A percentile compares a stretch with the other conserved stretches of the same genome.
Evolutionary conservation across 2,797 vertebrate species (phyloP).

Genomic region (Peromyscus eremicus): DNA sequence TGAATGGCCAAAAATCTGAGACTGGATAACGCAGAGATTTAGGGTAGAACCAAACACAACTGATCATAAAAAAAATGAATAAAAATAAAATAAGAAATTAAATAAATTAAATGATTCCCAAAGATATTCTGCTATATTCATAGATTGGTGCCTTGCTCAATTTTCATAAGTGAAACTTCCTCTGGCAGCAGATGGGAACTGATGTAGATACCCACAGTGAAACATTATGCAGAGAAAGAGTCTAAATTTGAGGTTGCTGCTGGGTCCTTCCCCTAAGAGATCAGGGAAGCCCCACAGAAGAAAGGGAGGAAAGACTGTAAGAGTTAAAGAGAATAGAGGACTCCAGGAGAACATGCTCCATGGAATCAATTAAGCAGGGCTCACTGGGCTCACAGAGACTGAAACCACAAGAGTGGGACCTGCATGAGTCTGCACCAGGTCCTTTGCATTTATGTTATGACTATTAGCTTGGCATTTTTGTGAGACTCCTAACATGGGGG

Average conservation of each 20-base stretch:
- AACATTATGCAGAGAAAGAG: not conserved
- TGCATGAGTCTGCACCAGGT: not conserved
- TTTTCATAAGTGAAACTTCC: not conserved
- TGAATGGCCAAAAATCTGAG: not conserved
- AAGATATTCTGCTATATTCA: not conserved
- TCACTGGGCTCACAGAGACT: not conserved
- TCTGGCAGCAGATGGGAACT: not conserved
- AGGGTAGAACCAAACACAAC: not conserved
- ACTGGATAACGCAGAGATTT: not conserved
- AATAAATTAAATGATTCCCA: not conserved
- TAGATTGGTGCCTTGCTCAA: not conserved
- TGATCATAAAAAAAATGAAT: no score
- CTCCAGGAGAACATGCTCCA: not conserved
- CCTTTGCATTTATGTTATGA: not conserved
- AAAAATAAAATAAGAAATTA: not conserved
- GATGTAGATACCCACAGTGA: not conserved
- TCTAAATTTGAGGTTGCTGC: not conserved
- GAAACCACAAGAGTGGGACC: not conserved
- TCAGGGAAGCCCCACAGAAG: not conserved
- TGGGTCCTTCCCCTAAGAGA: not conserved
- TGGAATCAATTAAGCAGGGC: not conserved
- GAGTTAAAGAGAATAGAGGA: not conserved
- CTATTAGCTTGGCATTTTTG: not conserved
- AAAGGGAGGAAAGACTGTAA: not conserved
- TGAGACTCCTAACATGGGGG: not conserved